Conservation (phyloP, 37 sponge, comb jelly and placozoan species). For the Spongilla lacustris region DNA sequence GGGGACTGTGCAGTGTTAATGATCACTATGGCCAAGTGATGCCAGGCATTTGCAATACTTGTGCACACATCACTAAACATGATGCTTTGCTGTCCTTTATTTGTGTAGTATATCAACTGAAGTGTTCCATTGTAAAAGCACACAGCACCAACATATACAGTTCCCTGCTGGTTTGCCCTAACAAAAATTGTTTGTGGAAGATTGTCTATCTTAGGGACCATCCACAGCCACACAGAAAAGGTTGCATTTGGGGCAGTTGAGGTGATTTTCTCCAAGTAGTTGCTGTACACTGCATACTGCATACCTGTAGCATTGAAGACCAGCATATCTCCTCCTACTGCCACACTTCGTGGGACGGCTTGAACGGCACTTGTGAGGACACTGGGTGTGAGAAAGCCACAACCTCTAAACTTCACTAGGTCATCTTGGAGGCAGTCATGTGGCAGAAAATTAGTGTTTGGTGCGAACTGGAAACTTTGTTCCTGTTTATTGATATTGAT, state of each 20-base stretch:
- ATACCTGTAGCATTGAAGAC: conserved; percentile 24
- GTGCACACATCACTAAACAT: conserved; percentile 37
- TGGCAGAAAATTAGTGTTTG: conserved; percentile 32
- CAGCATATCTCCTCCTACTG: conserved; percentile 15
- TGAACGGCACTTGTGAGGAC: conserved; percentile 9
- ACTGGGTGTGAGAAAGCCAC: conserved; percentile 23
- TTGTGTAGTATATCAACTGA: conserved; percentile 30
- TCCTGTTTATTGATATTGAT: conserved; percentile 23
- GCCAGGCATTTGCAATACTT: conserved; percentile 56
- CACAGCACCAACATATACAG: conserved; percentile 28
- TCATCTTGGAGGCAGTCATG: conserved; percentile 44
- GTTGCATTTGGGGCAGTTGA: conserved; percentile 13
- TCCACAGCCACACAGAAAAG: conserved; percentile 68
- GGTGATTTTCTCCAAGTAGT: not conserved
- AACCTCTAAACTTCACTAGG: conserved; percentile 24
- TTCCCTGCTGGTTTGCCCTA: conserved; percentile 10
- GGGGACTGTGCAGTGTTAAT: conserved; percentile 3
- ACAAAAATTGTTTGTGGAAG: conserved; percentile 50
- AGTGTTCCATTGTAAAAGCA: conserved; percentile 36
- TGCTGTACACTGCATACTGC: conserved; percentile 31
- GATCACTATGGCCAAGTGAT: conserved; percentile 67
- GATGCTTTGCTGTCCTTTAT: conserved; percentile 8
- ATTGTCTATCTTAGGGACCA: not conserved
- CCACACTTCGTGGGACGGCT: not conserved
- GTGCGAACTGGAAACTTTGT: conserved; percentile 47